These are phyloP conservation scores for Scolopax rusticola DNA, from an alignment of 2,797 vertebrate genomes.

Conservation along the genomic window DNA sequence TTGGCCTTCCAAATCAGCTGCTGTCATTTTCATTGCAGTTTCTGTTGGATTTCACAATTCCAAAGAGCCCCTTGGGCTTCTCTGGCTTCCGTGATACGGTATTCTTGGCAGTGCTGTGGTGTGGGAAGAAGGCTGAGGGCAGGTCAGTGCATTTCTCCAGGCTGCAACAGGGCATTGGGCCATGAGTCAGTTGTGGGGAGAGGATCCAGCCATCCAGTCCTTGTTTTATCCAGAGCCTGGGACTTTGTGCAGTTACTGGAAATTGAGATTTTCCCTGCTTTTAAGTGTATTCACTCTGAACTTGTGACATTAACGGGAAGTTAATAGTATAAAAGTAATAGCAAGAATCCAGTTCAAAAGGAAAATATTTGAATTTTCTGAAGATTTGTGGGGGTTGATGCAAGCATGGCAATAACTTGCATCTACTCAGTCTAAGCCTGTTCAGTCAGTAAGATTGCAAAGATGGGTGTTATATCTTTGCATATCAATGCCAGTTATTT, in stretches of 20 bases:
- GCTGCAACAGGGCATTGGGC: rapidly evolving
- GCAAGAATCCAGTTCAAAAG: background rate
- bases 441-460: background rate
- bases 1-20: background rate
- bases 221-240: background rate
- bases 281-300: background rate
- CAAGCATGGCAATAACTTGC: background rate
- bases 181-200: background rate
- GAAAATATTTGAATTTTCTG: background rate
- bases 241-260: background rate
- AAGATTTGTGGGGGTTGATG: background rate
- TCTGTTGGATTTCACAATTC: background rate
- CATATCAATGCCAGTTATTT: background rate
- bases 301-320: background rate
- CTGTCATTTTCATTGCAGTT: background rate
- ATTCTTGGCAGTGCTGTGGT: background rate
- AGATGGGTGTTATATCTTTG: background rate
- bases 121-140: background rate
- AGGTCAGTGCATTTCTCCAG: background rate
- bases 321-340: background rate
- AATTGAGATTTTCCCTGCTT: background rate
- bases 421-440: background rate
- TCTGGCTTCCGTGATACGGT: background rate
- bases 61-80: background rate
- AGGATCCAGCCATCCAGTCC: background rate